Conservation (phyloP, 2,113 vertebrate species). For the Eonycteris spelaea region DNA sequence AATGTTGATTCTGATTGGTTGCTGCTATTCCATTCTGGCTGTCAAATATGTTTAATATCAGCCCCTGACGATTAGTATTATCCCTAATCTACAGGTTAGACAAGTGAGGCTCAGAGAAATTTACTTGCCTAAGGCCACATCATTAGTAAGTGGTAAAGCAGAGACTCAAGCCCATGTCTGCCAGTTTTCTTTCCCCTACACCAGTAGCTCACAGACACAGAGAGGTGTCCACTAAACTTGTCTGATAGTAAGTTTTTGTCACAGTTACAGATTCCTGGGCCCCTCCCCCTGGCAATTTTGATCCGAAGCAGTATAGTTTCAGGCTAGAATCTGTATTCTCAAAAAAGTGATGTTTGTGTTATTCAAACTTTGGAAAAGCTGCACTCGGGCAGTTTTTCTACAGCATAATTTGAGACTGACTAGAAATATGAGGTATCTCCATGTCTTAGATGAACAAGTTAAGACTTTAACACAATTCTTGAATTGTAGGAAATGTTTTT, state of each 20-base stretch:
- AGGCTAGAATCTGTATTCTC: background rate
- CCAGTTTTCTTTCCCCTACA: background rate
- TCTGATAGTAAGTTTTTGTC: background rate
- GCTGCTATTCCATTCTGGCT: background rate
- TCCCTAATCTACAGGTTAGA: background rate
- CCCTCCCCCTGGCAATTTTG: background rate
- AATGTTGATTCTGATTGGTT: background rate
- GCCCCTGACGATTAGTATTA: background rate
- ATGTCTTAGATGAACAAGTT: background rate
- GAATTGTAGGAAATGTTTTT: background rate
- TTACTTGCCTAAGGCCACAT: background rate
- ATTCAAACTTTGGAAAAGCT: background rate
- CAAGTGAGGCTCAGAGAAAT: background rate
- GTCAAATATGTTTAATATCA: background rate
- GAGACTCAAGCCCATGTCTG: background rate
- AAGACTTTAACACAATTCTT: background rate
- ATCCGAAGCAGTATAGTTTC: background rate
- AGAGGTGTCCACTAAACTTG: background rate
- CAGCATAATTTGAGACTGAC: background rate
- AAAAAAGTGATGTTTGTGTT: background rate
- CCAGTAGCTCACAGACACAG: background rate
- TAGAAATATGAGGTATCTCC: background rate
- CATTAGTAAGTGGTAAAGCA: background rate
- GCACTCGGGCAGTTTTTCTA: background rate
- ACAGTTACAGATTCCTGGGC: background rate